These are phyloP conservation scores for Diprion similis DNA, from an alignment of 1,140 invertebrate species.

Conservation along the genomic window DNA sequence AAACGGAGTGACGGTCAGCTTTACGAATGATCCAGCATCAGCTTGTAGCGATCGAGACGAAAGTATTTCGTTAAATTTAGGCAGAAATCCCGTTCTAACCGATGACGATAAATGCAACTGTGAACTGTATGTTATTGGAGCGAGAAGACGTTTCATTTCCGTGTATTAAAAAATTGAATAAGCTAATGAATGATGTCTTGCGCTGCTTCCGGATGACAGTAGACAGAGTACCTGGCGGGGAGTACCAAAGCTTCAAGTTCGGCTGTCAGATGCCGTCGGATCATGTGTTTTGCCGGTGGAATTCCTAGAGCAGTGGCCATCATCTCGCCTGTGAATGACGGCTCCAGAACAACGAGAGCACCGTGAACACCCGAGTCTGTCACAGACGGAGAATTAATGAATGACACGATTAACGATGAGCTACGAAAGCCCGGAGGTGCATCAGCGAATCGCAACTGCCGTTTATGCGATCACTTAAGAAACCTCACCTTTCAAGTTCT, in stretches of 20 bases:
- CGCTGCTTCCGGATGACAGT: conserved; percentile 58
- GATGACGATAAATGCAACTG: too few relatives aligned
- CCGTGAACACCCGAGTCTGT: conserved; percentile 92
- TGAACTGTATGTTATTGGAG: too few relatives aligned
- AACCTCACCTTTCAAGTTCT: conserved; percentile 87
- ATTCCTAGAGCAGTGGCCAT: conserved; percentile 93
- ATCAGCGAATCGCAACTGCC: not conserved
- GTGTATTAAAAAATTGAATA: not conserved
- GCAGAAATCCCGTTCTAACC: too few relatives aligned
- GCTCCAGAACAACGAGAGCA: conserved; percentile 89
- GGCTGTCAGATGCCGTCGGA: conserved; percentile 86
- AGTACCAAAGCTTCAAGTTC: conserved; percentile 90
- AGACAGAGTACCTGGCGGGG: conserved; percentile 82
- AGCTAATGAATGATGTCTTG: conserved; percentile 56
- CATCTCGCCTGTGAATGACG: conserved; percentile 91
- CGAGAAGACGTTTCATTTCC: too few relatives aligned
- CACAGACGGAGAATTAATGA: conserved; percentile 28
- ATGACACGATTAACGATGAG: not conserved
- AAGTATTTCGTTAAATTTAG: too few relatives aligned
- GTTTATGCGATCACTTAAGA: not conserved
- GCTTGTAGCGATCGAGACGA: too few relatives aligned
- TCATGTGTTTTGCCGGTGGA: conserved; percentile 91
- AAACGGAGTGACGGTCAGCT: too few relatives aligned
- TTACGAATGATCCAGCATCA: too few relatives aligned
- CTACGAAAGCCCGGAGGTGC: not conserved